Evolutionary conservation across 2,888 invertebrate species (phyloP).

Genomic region (Cenopis cana): DNA sequence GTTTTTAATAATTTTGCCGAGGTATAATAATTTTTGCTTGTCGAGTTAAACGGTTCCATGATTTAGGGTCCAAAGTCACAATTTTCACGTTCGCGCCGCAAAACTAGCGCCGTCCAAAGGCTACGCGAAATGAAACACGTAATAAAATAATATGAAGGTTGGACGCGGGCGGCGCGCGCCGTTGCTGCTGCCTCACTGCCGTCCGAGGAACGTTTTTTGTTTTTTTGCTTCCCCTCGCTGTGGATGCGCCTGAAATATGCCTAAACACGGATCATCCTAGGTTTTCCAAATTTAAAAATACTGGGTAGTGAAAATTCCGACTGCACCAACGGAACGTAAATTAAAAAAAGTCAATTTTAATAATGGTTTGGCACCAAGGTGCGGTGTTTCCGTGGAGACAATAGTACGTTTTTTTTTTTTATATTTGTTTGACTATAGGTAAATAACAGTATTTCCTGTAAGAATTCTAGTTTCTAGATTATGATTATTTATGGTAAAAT

Average conservation of each 20-base stretch:
- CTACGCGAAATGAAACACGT: constrained; percentile 85
- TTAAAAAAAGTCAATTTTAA: constrained; percentile 24
- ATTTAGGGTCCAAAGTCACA: constrained; percentile 77
- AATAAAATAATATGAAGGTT: constrained; percentile 80
- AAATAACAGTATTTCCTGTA: constrained; percentile 6
- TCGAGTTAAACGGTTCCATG: constrained; percentile 71
- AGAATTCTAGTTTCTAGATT: constrained; percentile 1
- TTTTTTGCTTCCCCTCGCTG: constrained; percentile 77
- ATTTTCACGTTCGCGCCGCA: constrained; percentile 73
- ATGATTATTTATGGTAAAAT: background rate
- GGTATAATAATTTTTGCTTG: constrained; percentile 67
- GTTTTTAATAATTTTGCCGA: constrained; percentile 60
- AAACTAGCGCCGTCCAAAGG: constrained; percentile 79
- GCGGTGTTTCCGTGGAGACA: constrained; percentile 1
- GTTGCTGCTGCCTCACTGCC: constrained; percentile 75
- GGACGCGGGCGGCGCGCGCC: constrained; percentile 80
- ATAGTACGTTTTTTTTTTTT: constrained; percentile 1
- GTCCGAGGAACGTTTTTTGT: constrained; percentile 68
- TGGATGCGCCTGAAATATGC: constrained; percentile 75
- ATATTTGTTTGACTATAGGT: background rate
- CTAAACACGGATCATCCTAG: constrained; percentile 43
- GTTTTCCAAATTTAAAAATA: constrained; percentile 42
- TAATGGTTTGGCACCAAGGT: constrained; percentile 13
- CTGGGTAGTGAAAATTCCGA: constrained; percentile 31
- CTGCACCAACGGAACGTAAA: constrained; percentile 12